These are phyloP conservation scores for Lampropteryx suffumata DNA, from an alignment of 2,888 invertebrate species.

Conservation along the genomic window DNA sequence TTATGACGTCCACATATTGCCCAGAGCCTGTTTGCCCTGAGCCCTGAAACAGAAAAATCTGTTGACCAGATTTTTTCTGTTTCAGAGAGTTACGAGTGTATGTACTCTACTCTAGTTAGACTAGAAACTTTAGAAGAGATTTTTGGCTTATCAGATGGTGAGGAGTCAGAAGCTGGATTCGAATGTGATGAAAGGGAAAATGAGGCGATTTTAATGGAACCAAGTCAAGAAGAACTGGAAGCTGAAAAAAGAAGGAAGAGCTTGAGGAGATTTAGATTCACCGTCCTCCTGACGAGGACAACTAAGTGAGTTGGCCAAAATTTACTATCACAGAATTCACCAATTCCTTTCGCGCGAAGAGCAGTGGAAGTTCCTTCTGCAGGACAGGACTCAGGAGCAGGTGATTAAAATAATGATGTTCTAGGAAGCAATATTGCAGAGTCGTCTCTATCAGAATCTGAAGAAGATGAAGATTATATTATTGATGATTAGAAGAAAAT, in stretches of 20 bases:
- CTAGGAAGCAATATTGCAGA: conserved; percentile 18
- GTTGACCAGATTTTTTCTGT: conserved; percentile 21
- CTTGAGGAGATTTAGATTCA: conserved; percentile 24
- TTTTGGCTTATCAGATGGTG: conserved; percentile 12
- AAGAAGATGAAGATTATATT: no score
- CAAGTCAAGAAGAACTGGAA: conserved; percentile 19
- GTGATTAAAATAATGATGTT: conserved; percentile 15
- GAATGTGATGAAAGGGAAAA: conserved; percentile 25
- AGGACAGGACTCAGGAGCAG: conserved; percentile 17
- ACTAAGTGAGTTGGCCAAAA: conserved; percentile 20
- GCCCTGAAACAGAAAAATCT: no score
- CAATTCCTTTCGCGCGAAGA: conserved; percentile 20
- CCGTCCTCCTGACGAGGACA: conserved; percentile 22
- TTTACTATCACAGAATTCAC: conserved; percentile 17
- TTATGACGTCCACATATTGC: conserved; percentile 27
- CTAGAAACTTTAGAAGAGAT: conserved; percentile 22
- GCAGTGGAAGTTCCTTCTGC: conserved; percentile 18
- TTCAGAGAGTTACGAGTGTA: conserved; percentile 20
- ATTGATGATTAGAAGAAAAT: no score
- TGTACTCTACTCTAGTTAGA: conserved; percentile 9
- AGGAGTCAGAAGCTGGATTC: conserved; percentile 23
- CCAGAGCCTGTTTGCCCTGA: conserved; percentile 26
- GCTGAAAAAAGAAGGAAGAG: no score
- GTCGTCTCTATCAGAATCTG: conserved; percentile 16
- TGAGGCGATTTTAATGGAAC: conserved; percentile 23